Evolutionary conservation across 2,113 vertebrate genomes (phyloP).

Genomic region (Laterallus jamaicensis): DNA sequence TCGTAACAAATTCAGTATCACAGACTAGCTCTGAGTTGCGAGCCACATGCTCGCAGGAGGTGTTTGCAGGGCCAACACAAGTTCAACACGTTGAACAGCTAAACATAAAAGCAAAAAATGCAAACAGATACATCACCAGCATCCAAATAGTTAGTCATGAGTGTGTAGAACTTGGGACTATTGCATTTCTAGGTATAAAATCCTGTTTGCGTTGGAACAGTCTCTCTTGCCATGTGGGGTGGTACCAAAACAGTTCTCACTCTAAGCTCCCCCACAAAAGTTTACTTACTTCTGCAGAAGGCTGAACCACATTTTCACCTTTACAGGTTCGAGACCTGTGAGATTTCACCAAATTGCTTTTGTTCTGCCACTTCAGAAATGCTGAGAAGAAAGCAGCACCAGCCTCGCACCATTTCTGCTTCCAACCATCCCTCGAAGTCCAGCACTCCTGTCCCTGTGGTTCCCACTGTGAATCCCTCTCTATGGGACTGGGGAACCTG

Average conservation of each 20-base stretch:
- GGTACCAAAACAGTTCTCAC: background rate
- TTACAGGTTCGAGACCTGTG: background rate
- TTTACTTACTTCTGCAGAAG: background rate
- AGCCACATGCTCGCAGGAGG: background rate
- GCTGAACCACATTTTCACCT: background rate
- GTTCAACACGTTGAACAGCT: background rate
- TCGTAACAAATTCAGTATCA: background rate
- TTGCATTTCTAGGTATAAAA: background rate
- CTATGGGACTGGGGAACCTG: background rate
- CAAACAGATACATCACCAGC: background rate
- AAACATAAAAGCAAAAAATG: background rate
- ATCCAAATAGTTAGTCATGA: background rate
- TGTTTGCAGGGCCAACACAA: background rate
- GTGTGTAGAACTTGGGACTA: background rate
- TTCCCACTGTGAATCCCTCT: background rate
- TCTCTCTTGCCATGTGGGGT: background rate
- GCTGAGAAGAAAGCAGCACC: background rate
- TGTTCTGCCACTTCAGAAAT: background rate
- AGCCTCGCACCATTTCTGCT: background rate
- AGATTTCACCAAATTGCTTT: background rate
- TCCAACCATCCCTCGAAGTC: rapidly evolving
- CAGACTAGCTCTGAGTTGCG: background rate
- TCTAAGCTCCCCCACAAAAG: background rate
- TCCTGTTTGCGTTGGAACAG: background rate
- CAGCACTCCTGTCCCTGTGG: background rate